These are phyloP conservation scores for Silurus aristotelis DNA, from an alignment of 2,797 vertebrate genomes.

Conservation along the genomic window DNA sequence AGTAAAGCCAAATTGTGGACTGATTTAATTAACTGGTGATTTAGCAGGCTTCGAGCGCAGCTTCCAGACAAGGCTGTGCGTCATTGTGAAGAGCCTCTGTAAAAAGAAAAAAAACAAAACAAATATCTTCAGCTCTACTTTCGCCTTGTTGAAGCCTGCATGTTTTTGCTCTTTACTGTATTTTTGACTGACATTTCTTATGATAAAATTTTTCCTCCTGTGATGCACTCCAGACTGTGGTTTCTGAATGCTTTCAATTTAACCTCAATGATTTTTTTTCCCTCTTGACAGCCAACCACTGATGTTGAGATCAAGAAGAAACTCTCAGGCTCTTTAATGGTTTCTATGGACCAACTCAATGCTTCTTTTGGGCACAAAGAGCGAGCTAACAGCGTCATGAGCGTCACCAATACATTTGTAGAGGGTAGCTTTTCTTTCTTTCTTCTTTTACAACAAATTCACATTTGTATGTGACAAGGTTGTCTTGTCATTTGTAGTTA, in stretches of 20 bases:
- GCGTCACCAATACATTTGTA: constrained; percentile 96
- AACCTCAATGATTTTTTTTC: constrained; percentile 69
- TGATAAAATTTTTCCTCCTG: constrained; percentile 66
- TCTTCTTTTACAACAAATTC: background rate
- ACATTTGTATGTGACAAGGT: background rate
- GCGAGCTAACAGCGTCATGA: constrained; percentile 96
- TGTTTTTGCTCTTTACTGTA: constrained; percentile 71
- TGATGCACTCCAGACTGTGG: constrained; percentile 71
- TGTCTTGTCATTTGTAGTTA: background rate
- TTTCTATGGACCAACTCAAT: constrained; percentile 97
- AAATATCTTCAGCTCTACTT: constrained; percentile 65
- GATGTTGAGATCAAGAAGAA: constrained; percentile 97
- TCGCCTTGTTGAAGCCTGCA: constrained; percentile 72
- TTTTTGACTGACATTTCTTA: constrained; percentile 49
- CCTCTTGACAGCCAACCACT: constrained; percentile 87
- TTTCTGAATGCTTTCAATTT: constrained; percentile 74
- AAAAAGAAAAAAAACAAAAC: constrained; percentile 50
- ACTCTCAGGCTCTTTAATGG: constrained; percentile 92
- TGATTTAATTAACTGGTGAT: constrained; percentile 33
- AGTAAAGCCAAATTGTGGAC: constrained; percentile 29
- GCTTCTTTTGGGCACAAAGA: constrained; percentile 95
- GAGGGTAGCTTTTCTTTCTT: constrained; percentile 84
- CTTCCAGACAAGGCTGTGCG: constrained; percentile 62
- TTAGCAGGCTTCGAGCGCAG: constrained; percentile 56
- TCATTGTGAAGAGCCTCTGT: constrained; percentile 12